Evolutionary conservation across 2,113 vertebrate species (phyloP).

Genomic region (Callipepla squamata): DNA sequence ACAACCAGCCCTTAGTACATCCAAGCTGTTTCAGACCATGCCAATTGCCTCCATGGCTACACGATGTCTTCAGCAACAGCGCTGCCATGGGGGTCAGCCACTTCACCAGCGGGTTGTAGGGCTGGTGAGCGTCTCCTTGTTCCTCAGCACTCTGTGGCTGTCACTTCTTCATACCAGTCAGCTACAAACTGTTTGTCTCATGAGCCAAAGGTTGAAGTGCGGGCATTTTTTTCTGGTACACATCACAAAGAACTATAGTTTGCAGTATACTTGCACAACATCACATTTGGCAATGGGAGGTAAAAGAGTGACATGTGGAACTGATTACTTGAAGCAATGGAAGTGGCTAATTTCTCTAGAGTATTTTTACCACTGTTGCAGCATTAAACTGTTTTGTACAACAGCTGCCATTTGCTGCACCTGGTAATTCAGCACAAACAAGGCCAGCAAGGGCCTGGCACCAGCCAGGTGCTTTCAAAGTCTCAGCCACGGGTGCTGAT

Average conservation of each 20-base stretch:
- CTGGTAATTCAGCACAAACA: not conserved
- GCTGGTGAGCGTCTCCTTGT: not conserved
- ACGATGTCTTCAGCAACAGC: accelerated
- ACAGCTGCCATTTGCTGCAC: not conserved
- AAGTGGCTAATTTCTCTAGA: not conserved
- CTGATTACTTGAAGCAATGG: not conserved
- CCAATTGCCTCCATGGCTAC: accelerated
- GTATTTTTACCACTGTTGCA: not conserved
- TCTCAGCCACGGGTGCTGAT: not conserved
- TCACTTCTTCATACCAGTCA: not conserved
- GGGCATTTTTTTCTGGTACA: not conserved
- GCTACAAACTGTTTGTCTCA: not conserved
- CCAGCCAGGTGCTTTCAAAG: not conserved
- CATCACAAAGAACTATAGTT: accelerated
- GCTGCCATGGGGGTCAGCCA: accelerated
- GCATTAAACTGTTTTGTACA: not conserved
- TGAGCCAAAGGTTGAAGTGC: not conserved
- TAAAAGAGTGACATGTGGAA: not conserved
- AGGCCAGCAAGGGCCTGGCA: not conserved
- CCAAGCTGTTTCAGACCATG: not conserved
- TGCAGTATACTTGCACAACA: accelerated
- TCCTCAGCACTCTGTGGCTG: not conserved
- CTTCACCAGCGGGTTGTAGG: not conserved
- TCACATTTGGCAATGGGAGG: accelerated
- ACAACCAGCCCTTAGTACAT: not conserved